Evolutionary conservation across 2,113 vertebrate species (phyloP), one percentile per base, ranked within the genome.

Genomic region (Centropus bengalensis): DNA sequence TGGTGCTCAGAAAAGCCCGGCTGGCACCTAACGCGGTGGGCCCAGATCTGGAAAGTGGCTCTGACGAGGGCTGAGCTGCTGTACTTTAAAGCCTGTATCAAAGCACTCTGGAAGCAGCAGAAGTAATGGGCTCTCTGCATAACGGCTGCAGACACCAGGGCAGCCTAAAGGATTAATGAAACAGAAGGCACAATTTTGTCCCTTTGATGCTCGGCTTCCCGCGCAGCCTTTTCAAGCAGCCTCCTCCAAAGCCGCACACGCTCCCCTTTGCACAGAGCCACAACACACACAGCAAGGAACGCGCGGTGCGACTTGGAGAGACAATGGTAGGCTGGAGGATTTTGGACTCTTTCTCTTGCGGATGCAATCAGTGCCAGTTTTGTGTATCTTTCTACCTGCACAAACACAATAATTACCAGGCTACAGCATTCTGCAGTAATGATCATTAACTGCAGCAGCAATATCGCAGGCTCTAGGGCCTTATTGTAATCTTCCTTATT

Each of bases 401-500:
- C 0, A 4, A 93, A 91, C 1, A 9, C 91, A 94, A 91, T 95
- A 92, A 94, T 92, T 82, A 66, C 92, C 42, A 93, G 80, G 60
- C 69, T 91, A 89, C 81, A 92, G 86, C 91, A 91, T 91, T 87
- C 96, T 95, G 77, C 94, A 94, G 93, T 91, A 95, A 94, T 74
- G 91, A 94, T 89, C 91, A 92, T 93, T 95, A 95, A 95, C 93
- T 94, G 94, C 89, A 92, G 82, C 52, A 94, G 93, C 93, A 91
- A 91, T 94, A 92, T 88, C 91, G 87, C 82, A 95, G 93, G 88
- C 93, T 95, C 94, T 80, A 82, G 93, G 93, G 96, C 78, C 94
- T 91, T 94, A 88, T 96, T 97, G 93, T 91, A 96, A 96, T 97
- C 91, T 91, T 87, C 77, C 70, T 95, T 82, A 81, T 94, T 95